Evolutionary conservation across 2,797 vertebrate genomes (phyloP).

Genomic region (Lepilemur ruficaudatus): DNA sequence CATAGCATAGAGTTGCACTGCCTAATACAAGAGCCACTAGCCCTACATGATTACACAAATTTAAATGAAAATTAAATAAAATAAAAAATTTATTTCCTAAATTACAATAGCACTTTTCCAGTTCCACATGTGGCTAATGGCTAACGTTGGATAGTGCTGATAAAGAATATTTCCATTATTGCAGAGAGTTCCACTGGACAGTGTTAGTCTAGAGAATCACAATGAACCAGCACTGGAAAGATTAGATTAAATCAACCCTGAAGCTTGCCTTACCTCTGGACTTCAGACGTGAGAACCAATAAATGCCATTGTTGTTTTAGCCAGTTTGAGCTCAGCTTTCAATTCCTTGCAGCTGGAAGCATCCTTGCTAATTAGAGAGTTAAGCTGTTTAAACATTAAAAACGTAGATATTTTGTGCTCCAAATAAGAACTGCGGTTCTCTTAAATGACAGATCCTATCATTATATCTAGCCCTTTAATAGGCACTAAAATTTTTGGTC

Average conservation of each 20-base stretch:
- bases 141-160: background rate
- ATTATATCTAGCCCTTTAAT: background rate
- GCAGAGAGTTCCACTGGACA: background rate
- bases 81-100: background rate
- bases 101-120: background rate
- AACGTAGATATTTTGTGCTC: background rate
- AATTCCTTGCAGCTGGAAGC: background rate
- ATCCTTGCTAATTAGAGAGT: background rate
- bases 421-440: background rate
- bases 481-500: background rate
- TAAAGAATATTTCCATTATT: background rate
- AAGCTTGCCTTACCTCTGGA: background rate
- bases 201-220: background rate
- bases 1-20: background rate
- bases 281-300: background rate
- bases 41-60: background rate
- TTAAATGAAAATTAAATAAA: constrained; percentile 12
- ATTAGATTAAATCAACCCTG: constrained; percentile 22
- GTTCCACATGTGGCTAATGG: background rate
- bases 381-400: background rate
- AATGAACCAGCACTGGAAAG: background rate
- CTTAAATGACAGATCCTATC: background rate
- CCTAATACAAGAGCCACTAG: background rate
- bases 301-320: background rate
- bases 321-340: constrained; percentile 7